Percentiles rank a stretch among this genome's conserved stretches.
Evolutionary conservation across 2,797 vertebrate species (phyloP).

Genomic region (Emydoidea blandingii): DNA sequence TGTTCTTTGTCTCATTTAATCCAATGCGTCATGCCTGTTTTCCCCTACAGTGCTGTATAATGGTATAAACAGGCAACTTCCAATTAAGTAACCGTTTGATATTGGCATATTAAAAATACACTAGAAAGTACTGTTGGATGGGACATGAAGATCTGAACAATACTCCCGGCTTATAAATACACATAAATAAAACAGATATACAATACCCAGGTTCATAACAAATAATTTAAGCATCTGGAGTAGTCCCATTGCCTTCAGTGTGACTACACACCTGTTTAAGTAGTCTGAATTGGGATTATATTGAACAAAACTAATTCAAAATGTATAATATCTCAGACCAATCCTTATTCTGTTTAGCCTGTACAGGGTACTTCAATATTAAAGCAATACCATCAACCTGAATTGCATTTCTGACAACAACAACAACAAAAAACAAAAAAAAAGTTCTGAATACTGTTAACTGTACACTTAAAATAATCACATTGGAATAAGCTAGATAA

Average conservation of each 20-base stretch:
- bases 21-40: neutral
- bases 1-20: neutral
- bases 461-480: neutral
- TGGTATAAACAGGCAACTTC: neutral
- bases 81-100: neutral
- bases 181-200: neutral
- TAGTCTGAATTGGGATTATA: neutral
- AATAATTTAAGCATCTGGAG: neutral
- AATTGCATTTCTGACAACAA: neutral
- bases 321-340: neutral
- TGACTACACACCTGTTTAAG: rapidly evolving
- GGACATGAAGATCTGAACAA: neutral
- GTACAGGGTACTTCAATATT: neutral
- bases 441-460: neutral
- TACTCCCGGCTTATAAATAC: neutral
- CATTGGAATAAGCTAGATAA: neutral
- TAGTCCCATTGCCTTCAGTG: neutral
- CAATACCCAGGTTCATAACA: neutral
- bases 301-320: neutral
- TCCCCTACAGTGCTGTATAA: neutral
- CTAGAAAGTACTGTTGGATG: neutral
- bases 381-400: neutral
- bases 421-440: neutral
- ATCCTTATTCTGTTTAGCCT: neutral
- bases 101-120: neutral